These are phyloP conservation scores for Drosophila mercatorum DNA, from an alignment of 2,888 invertebrate genomes.

Conservation along the genomic window DNA sequence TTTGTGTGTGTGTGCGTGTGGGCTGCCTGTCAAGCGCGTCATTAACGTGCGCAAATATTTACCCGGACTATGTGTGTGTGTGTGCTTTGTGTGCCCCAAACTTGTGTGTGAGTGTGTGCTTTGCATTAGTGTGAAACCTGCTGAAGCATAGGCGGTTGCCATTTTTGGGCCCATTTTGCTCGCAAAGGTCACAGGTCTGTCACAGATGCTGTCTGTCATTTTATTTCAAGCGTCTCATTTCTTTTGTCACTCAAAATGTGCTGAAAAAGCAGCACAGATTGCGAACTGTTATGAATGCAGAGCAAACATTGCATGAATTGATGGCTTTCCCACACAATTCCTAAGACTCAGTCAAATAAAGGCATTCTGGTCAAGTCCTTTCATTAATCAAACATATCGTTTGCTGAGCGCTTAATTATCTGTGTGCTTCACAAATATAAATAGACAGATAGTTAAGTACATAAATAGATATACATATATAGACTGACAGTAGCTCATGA, in stretches of 20 bases:
- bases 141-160: slow-evolving; percentile 54
- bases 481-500: not conserved
- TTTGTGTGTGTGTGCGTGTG: slow-evolving; percentile 8
- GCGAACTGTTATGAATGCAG: slow-evolving; percentile 15
- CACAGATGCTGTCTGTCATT: slow-evolving; percentile 30
- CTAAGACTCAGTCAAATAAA: not conserved
- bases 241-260: slow-evolving; percentile 15
- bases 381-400: slow-evolving; percentile 8
- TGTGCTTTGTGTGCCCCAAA: slow-evolving; percentile 9
- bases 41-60: slow-evolving; percentile 75
- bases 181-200: slow-evolving; percentile 64
- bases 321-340: slow-evolving; percentile 17
- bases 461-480: too few relatives aligned
- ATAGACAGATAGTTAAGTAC: not conserved
- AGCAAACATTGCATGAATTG: slow-evolving; percentile 16
- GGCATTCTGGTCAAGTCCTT: not conserved
- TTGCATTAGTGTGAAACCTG: slow-evolving; percentile 51
- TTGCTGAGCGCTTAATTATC: slow-evolving; percentile 1
- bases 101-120: slow-evolving; percentile 8
- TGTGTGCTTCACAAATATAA: not conserved
- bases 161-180: slow-evolving; percentile 52
- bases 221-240: slow-evolving; percentile 13
- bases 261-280: slow-evolving; percentile 3
- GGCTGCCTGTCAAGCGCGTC: slow-evolving; percentile 54
- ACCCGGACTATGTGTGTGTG: slow-evolving; percentile 17